These are phyloP conservation scores for Cynocephalus volans DNA, from an alignment of 2,113 vertebrate species.

Conservation along the genomic window DNA sequence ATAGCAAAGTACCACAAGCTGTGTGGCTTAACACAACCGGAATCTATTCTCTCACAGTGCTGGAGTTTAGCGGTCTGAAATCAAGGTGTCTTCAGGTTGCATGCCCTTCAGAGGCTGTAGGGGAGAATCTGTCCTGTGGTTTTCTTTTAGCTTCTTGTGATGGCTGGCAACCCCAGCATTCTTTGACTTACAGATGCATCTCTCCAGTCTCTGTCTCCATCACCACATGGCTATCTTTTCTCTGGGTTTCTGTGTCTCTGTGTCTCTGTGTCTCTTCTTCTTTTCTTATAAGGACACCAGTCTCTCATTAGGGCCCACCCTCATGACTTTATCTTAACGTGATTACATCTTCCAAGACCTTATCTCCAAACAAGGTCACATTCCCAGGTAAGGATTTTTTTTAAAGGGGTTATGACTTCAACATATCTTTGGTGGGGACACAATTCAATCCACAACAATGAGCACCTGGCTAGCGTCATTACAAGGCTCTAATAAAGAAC, in stretches of 20 bases:
- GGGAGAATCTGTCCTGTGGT: fast-evolving
- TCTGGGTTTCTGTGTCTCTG: too few relatives aligned
- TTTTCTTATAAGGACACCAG: too few relatives aligned
- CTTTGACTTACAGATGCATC: fast-evolving
- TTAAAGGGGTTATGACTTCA: background rate
- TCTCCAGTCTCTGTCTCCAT: background rate
- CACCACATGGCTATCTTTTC: fast-evolving
- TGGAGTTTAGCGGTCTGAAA: background rate
- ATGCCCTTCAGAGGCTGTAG: too few relatives aligned
- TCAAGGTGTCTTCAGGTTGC: too few relatives aligned
- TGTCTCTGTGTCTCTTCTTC: background rate
- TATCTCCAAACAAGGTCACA: background rate
- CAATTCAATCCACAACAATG: background rate
- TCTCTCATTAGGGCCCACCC: background rate
- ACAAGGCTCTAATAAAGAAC: background rate
- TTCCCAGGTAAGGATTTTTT: too few relatives aligned
- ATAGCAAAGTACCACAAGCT: background rate
- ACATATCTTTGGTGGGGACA: fast-evolving
- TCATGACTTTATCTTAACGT: background rate
- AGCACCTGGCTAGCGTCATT: background rate
- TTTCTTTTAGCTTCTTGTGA: background rate
- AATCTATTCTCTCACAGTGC: background rate
- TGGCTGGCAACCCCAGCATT: too few relatives aligned
- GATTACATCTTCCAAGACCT: background rate
- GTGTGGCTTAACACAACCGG: background rate